Evolutionary conservation across 2,888 invertebrate species (phyloP), one percentile per base, ranked within the genome.

Genomic region (Athrips mouffetella): DNA sequence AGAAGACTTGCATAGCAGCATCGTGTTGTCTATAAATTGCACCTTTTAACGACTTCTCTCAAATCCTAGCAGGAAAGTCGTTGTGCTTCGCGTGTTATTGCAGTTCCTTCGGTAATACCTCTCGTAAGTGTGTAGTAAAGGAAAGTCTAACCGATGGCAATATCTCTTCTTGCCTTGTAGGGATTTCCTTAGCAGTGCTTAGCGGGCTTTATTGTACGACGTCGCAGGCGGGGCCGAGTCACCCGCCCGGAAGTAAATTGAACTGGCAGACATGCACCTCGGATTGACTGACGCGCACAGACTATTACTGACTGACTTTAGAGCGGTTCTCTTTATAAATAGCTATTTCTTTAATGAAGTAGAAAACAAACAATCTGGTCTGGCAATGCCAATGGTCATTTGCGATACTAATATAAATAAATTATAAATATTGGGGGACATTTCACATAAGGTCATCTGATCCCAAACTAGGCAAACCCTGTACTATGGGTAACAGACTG

Each of bases 131-230:
- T 15, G 16, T 16, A 58, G 47, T 29, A 27, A 49, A 55, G 63
- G 55, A 62, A 62, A 63, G 56, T 58, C 58, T 54, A 52, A 57
- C 54, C 63, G 65, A 70, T 70, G 70, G 54, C 64, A 66, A 70
- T 70, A 71, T 68, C 54, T 65, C 55, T 56, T 55, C 54, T 57
- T 60, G 67, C 64, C 27, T 65, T 69, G 72, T 70, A 62, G 59
- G 67, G 69, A 70, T 74, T 74, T 71, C 67, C 60, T 68, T 64
- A 64, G 62, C 65, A 65, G 63, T 73, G 73, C 73, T 75, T 76
- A 76, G 65, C 70, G 70, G 70, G 76, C 73, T 83, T 79, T 80
- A 84, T 80, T 79, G 77, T 76, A 71, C 70, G 68, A 69, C 67
- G 68, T 69, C 70, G 68, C 70, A 29, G 63, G 68, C 62, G 72